Percentiles rank a stretch among this genome's conserved stretches.
Conservation (phyloP, 1,140 invertebrate genomes). For the Temnothorax curvispinosus region DNA sequence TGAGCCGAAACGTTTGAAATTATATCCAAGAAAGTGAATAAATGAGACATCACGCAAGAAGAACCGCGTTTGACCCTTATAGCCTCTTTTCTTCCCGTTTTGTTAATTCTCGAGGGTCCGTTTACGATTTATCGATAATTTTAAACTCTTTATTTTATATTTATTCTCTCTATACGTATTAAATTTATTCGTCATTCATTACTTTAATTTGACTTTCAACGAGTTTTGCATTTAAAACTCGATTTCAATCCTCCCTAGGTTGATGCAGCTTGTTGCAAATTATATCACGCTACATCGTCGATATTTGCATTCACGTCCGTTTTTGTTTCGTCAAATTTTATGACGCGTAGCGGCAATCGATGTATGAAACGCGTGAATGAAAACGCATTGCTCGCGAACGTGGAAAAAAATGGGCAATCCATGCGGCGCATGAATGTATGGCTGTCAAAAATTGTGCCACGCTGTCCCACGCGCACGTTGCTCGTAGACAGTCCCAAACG, state of each 20-base stretch:
- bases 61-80: no score
- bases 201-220: not conserved
- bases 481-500: constrained; percentile 7
- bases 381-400: not conserved
- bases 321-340: constrained; percentile 3
- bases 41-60: no score
- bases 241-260: not conserved
- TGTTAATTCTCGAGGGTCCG: no score
- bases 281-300: no score
- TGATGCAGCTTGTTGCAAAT: not conserved
- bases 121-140: no score
- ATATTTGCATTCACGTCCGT: not conserved
- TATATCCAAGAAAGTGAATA: no score
- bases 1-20: no score
- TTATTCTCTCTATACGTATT: not conserved
- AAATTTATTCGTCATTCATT: not conserved
- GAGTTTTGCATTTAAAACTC: not conserved
- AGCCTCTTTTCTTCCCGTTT: no score
- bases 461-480: constrained; percentile 24
- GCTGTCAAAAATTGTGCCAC: constrained; percentile 53
- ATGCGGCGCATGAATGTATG: not conserved
- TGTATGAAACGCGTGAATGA: constrained; percentile 19
- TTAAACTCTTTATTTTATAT: not conserved
- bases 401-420: constrained; percentile 5
- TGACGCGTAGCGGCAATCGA: constrained; percentile 3